Evolutionary conservation across 2,797 vertebrate genomes (phyloP), one percentile per base, ranked within the genome.

Genomic region (Gymnodraco acuticeps): DNA sequence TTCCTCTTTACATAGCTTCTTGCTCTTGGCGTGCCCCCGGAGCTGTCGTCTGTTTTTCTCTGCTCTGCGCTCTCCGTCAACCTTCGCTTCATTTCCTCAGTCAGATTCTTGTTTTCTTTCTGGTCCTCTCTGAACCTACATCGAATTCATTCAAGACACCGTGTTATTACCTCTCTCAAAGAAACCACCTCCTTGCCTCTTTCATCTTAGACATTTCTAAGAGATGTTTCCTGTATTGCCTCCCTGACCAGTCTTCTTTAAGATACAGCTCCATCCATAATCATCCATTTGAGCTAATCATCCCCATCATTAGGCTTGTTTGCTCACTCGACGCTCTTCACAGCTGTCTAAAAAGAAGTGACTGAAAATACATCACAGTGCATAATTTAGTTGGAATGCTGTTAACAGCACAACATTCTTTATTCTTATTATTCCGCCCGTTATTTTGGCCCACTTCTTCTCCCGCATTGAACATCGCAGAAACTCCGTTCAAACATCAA

Each of bases 201-300:
- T 78, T 87, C 73, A 75, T 87, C 70, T 60, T 45, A 50, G 47
- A 60, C 51, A 7, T 63, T 27, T 78, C 27, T 52, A 17, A n/a
- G 46, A 78, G 55, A 46, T 47, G 17, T 67, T 74, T 75, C 11
- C 6, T 67, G 20, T 38, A 1, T 55, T 33, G 56, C 33, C 3
- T 64, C 56, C 31, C 46, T 54, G 66, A 77, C 50, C 56, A 67
- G 38, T 64, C 20, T 45, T 63, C 15, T 45, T 63, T 38, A 38
- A 56, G 51, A 75, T 50, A 14, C 47, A 14, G 3, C 67, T 66
- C 23, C 23, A 27, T 27, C 23, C 23, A 33, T 54, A 63, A 84
- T 78, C 43, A 20, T 48, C 77, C 1, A 6, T 74, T 75, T 64
- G 11, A 19, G 46, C 69, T 42, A 6, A 38, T 70, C 60, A 55